Percentiles rank a stretch among this genome's conserved stretches.
phyloP scores from a whole-genome alignment of 2,888 invertebrate species.

The Serrognathus titanus region DNA sequence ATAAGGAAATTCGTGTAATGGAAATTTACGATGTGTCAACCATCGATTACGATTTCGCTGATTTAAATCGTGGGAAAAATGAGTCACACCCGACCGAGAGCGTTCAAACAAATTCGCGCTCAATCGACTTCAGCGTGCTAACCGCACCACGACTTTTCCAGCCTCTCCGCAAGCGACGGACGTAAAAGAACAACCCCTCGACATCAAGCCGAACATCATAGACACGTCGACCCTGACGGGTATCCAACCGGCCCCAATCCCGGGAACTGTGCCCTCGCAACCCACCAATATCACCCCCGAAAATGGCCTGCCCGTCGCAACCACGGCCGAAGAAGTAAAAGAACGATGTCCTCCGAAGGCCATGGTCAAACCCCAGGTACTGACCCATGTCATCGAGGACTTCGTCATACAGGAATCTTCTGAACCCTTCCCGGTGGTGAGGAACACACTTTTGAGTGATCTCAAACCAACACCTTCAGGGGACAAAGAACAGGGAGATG shows the following conservation, averaged over 20 bases:
- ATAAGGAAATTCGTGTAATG: too few relatives aligned
- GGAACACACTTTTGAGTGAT: constrained; percentile 45
- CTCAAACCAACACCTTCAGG: constrained; percentile 41
- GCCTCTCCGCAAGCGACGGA: not conserved
- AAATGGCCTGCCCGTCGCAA: constrained; percentile 42
- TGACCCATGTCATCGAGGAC: constrained; percentile 95
- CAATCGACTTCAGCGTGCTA: not conserved
- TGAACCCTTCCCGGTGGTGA: constrained; percentile 83
- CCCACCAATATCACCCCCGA: constrained; percentile 30
- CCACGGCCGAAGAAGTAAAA: constrained; percentile 47
- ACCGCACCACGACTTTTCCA: not conserved
- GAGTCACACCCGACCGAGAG: not conserved
- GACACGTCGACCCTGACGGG: constrained; percentile 26
- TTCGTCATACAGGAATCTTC: constrained; percentile 95
- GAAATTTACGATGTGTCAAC: too few relatives aligned
- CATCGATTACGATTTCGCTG: too few relatives aligned
- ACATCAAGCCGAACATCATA: constrained; percentile 27
- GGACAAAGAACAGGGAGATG: constrained; percentile 63
- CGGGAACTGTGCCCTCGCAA: constrained; percentile 42
- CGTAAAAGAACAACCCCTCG: not conserved
- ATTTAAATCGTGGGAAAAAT: not conserved
- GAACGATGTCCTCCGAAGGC: constrained; percentile 73
- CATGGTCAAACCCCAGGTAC: constrained; percentile 91
- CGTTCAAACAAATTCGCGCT: not conserved
- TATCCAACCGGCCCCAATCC: constrained; percentile 42